Evolutionary conservation across 2,888 invertebrate species (phyloP), one percentile per base, ranked within the genome.

Genomic region (Pristionchus japonicus): DNA sequence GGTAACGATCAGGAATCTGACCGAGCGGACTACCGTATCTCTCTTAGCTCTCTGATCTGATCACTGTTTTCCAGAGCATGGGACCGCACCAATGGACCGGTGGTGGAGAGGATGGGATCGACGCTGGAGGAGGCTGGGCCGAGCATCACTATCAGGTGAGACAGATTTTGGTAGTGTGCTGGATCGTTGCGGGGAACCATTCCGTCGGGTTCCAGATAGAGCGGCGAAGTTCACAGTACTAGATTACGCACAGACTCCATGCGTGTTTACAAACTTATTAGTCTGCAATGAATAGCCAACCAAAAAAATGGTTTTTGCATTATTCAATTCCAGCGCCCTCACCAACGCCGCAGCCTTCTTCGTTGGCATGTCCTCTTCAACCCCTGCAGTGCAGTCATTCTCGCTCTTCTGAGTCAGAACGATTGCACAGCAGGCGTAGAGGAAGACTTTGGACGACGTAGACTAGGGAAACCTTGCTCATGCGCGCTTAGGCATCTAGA

Each of bases 41-140:
- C 34, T 9, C 31, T 27, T 2, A 31, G 23, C 4, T 27, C n/a
- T 23, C 15, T 15, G 52, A 9, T 34, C 37, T 34, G 27, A 20
- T 52, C 17, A 34, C 15, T 52, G 37, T 20, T 27, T 49, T 52
- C 2, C 74, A 67, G 86, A 70, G 86, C 74, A 20, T 86, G 49
- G 47, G 86, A 86, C 49, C 86, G 86, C 20, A 74, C 88, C 23
- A 57, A 64, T 20, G 89, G 87, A 20, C 83, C 74, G 15, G 86
- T 92, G n/a, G 77, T 86, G 0, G 90, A 91, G 84, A 85, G 92
- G n/a, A 92, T 92, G 91, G 92, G 92, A 2, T 47, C 89, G 15
- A 89, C 92, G 6, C 84, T 93, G 4, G 93, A 93, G 86, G 93
- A 93, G 43, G 93, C 93, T 27, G 93, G 93, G 1, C 93, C 93